phyloP scores from a whole-genome alignment of 2,113 vertebrate genomes.

The Laterallus jamaicensis region DNA sequence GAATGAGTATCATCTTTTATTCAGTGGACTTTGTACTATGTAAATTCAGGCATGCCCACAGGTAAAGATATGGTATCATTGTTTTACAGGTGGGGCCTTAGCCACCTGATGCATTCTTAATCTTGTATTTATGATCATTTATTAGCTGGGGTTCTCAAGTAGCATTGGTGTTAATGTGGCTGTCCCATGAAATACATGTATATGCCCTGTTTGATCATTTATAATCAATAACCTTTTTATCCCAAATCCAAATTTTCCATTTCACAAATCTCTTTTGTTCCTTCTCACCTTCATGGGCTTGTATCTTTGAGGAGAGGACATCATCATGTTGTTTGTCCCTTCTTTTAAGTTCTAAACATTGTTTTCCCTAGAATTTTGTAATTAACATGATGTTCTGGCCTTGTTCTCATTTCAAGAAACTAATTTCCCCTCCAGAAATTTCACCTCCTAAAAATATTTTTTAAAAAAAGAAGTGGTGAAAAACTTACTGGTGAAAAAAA shows the following conservation, averaged over 20 bases:
- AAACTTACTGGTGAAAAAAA: not conserved
- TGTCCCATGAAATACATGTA: not conserved
- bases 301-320: not conserved
- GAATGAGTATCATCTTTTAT: not conserved
- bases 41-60: not conserved
- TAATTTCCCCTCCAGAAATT: not conserved
- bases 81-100: not conserved
- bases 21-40: not conserved
- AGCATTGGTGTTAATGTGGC: fast-evolving
- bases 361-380: not conserved
- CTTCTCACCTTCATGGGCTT: not conserved
- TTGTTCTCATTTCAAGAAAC: not conserved
- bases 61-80: not conserved
- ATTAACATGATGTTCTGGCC: not conserved
- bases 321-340: not conserved
- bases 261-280: not conserved
- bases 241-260: not conserved
- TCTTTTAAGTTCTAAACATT: not conserved
- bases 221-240: not conserved
- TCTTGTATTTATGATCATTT: not conserved
- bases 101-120: not conserved
- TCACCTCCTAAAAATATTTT: not conserved
- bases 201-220: not conserved
- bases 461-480: not conserved
- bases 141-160: not conserved